Base-by-base conservation (phyloP, 2,113 vertebrate species). In the Hypocryptadius cinnamomeus region DNA sequence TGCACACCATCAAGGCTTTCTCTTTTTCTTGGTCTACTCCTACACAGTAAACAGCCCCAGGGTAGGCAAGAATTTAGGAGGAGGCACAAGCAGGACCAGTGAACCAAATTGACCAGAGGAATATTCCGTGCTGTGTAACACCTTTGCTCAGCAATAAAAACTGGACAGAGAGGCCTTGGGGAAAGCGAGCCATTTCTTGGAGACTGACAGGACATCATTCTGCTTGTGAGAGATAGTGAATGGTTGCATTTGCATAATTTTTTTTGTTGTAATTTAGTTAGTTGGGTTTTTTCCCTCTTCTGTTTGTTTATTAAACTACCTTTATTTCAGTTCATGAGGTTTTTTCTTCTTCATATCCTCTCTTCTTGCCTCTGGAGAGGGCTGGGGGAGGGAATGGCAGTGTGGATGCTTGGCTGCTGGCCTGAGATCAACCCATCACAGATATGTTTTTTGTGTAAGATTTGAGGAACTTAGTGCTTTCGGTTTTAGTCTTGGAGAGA, bases 71-170 rank as follows among this genome's bases (percentile, higher is more conserved):
- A 79, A 30, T 4, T 2, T 76, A 40, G 37, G 45, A 86, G n/a
- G 3, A 44, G 12, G 5, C 0, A 0, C 11, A 66, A 20, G 4
- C 7, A 50, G 23, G 22, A 15, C 27, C 37, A 24, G 9, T 87
- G 74, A 65, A 31, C n/a, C 2, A 8, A 39, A 56, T 0, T 63
- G 42, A 44, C 13, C 22, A 54, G 63, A 82, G 5, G 11, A 20
- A 15, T 90, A 42, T 63, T 74, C 33, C 13, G 6, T 79, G 21
- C 10, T 42, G 40, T 40, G 19, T 47, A 48, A 18, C 1, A 2
- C 66, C 28, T 39, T 59, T 79, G 27, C 13, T 65, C 24, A 71
- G 48, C 28, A 66, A 39, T 42, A 51, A 59, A 90, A 87, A 59
- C 25, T 24, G 10, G 60, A 28, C 48, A 53, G 44, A 70, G 5